These are phyloP conservation scores for Aphidius gifuensis DNA, from an alignment of 1,140 invertebrate genomes.

Conservation along the genomic window DNA sequence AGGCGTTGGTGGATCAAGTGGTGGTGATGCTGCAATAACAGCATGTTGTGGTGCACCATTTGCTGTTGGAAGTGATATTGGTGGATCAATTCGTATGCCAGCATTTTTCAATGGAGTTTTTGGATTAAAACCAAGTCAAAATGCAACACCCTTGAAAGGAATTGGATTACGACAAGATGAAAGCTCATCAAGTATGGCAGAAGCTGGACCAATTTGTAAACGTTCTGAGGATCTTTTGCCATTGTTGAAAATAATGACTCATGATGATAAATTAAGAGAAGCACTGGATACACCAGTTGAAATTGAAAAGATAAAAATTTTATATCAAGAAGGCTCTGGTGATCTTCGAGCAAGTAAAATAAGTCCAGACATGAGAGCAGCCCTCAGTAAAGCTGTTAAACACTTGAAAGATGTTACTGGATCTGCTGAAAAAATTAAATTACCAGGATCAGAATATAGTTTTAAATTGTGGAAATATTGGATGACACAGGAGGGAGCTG, in stretches of 20 bases:
- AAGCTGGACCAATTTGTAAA: constrained; percentile 76
- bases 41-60: constrained; percentile 78
- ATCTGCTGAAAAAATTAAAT: constrained; percentile 53
- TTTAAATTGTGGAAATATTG: constrained; percentile 70
- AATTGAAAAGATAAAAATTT: constrained; percentile 69
- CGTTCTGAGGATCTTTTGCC: constrained; percentile 73
- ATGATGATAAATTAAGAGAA: constrained; percentile 49
- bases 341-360: constrained; percentile 70
- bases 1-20: constrained; percentile 82
- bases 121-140: constrained; percentile 83
- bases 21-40: constrained; percentile 73
- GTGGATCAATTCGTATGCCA: constrained; percentile 92
- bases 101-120: constrained; percentile 93
- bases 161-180: constrained; percentile 61
- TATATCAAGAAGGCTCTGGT: constrained; percentile 71
- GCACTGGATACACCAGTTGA: constrained; percentile 59
- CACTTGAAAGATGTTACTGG: constrained; percentile 54
- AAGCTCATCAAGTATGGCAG: constrained; percentile 62
- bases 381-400: constrained; percentile 59
- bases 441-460: constrained; percentile 63
- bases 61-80: constrained; percentile 87
- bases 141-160: constrained; percentile 47
- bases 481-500: constrained; percentile 67
- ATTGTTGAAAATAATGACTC: constrained; percentile 64
- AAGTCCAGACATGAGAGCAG: constrained; percentile 62